phyloP scores from a whole-genome alignment of 23 tunicate species.

The Trididemnum clinides region DNA sequence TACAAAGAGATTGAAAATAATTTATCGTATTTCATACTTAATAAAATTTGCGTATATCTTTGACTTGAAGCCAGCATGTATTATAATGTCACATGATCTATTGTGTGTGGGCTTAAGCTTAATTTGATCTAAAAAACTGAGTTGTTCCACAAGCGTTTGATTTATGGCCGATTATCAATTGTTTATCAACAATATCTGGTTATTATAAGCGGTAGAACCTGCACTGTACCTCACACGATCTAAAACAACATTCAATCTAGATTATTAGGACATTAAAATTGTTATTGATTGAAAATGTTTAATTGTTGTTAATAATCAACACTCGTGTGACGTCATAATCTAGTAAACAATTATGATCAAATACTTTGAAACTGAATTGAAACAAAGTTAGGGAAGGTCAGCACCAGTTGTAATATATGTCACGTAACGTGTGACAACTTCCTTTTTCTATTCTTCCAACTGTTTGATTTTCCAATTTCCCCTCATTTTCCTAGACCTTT shows the following conservation, averaged over 20 bases:
- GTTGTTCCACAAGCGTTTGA: background rate
- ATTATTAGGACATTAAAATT: background rate
- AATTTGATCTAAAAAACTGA: background rate
- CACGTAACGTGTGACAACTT: no score
- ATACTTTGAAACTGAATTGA: no score
- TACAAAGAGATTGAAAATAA: conserved; percentile 2
- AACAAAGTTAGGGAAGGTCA: no score
- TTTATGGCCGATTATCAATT: conserved; percentile 41
- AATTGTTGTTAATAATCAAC: background rate
- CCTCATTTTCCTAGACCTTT: no score
- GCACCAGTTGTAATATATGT: no score
- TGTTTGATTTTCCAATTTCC: no score
- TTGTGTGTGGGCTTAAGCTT: conserved; percentile 8
- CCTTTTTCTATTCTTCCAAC: no score
- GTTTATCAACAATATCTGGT: conserved; percentile 38
- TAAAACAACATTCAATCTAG: background rate
- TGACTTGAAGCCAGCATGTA: background rate
- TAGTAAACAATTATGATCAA: no score
- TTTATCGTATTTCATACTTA: background rate
- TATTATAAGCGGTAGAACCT: background rate
- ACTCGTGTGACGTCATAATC: background rate
- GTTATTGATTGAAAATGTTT: background rate
- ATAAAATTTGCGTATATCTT: background rate
- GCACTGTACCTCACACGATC: background rate
- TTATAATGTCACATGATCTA: background rate